A percentile compares a stretch with the other conserved stretches of the same genome.
These are phyloP conservation scores for Corythaeola cristata DNA, from an alignment of 2,113 vertebrate genomes.

Conservation along the genomic window DNA sequence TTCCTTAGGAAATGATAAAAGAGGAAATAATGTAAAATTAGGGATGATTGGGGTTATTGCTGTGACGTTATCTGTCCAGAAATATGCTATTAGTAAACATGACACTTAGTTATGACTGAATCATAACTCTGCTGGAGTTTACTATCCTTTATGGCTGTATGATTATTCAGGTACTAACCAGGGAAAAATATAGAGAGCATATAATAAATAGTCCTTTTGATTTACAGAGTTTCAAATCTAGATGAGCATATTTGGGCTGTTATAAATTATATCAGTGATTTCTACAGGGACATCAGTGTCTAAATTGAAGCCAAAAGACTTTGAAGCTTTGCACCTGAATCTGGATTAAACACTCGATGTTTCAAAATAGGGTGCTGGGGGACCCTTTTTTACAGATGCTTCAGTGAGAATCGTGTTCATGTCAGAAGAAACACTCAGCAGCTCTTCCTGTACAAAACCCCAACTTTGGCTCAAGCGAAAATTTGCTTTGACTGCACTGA, in stretches of 20 bases:
- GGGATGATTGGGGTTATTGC: not conserved
- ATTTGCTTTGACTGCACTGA: not conserved
- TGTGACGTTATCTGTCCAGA: not conserved
- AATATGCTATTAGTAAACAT: not conserved
- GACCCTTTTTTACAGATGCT: not conserved
- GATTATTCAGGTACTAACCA: not conserved
- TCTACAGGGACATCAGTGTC: not conserved
- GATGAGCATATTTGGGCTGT: not conserved
- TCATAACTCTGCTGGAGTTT: not conserved
- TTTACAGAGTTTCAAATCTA: not conserved
- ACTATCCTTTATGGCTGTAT: not conserved
- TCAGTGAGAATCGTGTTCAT: accelerated
- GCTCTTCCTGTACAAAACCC: not conserved
- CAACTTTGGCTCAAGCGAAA: not conserved
- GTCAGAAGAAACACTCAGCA: not conserved
- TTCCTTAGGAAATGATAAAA: not conserved
- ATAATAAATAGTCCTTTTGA: not conserved
- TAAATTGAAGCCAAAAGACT: not conserved
- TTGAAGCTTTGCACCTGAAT: not conserved
- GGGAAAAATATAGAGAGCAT: not conserved
- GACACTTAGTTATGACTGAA: not conserved
- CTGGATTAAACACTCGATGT: not conserved
- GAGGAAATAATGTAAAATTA: not conserved
- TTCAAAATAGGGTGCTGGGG: not conserved
- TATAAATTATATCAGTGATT: not conserved